Percentiles rank a stretch among this genome's conserved stretches.
phyloP scores from a whole-genome alignment of 1,140 invertebrate species.

The Varroa destructor region DNA sequence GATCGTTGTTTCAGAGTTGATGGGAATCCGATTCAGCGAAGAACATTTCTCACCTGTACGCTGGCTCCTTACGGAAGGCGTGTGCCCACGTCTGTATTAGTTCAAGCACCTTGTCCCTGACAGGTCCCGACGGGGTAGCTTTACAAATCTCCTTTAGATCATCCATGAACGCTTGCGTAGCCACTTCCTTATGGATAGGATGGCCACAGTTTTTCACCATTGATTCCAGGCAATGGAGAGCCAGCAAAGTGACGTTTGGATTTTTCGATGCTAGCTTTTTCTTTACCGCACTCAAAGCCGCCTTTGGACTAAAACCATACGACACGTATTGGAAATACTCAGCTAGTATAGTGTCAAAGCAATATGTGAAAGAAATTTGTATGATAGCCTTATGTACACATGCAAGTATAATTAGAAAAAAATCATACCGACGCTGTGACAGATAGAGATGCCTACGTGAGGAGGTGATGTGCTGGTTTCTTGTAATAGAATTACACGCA shows the following conservation, averaged over 20 bases:
- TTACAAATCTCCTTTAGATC: slow-evolving; percentile 70
- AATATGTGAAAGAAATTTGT: slow-evolving; percentile 24
- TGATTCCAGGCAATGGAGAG: slow-evolving; percentile 67
- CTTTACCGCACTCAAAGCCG: slow-evolving; percentile 9
- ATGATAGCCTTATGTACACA: slow-evolving; percentile 27
- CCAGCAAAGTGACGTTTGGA: slow-evolving; percentile 28
- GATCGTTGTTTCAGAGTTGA: too few relatives aligned
- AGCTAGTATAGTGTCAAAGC: slow-evolving; percentile 26
- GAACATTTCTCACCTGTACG: slow-evolving; percentile 50
- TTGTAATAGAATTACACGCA: too few relatives aligned
- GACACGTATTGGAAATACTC: not conserved
- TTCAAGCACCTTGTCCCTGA: slow-evolving; percentile 77
- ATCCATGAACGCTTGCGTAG: slow-evolving; percentile 84
- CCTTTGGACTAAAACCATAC: slow-evolving; percentile 7
- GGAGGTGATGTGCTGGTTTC: too few relatives aligned
- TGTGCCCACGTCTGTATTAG: slow-evolving; percentile 92
- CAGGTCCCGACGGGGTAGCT: slow-evolving; percentile 59
- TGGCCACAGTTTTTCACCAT: slow-evolving; percentile 95
- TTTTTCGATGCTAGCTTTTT: slow-evolving; percentile 14
- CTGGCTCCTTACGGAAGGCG: slow-evolving; percentile 79
- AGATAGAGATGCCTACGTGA: too few relatives aligned
- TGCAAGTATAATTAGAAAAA: not conserved
- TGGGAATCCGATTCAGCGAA: too few relatives aligned
- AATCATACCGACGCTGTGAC: not conserved
- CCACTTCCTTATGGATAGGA: slow-evolving; percentile 79